Conservation (phyloP, 2,113 vertebrate genomes). For the Misgurnus mizolepis region DNA sequence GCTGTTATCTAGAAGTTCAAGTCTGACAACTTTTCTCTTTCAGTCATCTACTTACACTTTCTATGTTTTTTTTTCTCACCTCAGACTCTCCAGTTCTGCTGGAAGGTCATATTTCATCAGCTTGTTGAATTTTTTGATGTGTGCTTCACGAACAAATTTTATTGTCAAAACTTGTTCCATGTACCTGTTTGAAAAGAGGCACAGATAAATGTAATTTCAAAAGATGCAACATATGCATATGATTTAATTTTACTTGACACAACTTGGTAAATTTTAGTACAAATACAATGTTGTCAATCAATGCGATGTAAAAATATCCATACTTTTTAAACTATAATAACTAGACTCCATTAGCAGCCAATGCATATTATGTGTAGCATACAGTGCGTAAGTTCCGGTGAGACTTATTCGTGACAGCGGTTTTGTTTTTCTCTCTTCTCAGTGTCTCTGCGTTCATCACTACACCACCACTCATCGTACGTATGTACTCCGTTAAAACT, state of each 20-base stretch:
- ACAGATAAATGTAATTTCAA: neutral
- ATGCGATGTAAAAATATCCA: too few relatives aligned
- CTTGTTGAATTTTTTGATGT: slow-evolving; percentile 79
- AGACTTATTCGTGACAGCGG: too few relatives aligned
- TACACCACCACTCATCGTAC: too few relatives aligned
- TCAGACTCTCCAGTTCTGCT: slow-evolving; percentile 82
- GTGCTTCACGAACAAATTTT: slow-evolving; percentile 73
- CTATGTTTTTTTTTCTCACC: slow-evolving; percentile 66
- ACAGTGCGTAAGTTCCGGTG: too few relatives aligned
- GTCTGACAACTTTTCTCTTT: neutral
- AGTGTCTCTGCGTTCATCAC: too few relatives aligned
- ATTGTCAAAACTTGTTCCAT: slow-evolving; percentile 85
- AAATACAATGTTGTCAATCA: too few relatives aligned
- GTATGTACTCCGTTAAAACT: too few relatives aligned
- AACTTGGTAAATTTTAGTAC: too few relatives aligned
- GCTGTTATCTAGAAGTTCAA: neutral
- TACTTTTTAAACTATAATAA: too few relatives aligned
- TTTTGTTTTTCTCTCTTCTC: too few relatives aligned
- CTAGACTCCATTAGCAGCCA: neutral
- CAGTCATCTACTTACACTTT: neutral
- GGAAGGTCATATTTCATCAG: slow-evolving; percentile 80
- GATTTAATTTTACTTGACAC: neutral
- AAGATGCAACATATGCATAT: neutral
- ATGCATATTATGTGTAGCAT: too few relatives aligned
- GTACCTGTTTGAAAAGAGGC: slow-evolving; percentile 73